Evolutionary conservation across 2,113 vertebrate genomes (phyloP).

Genomic region (Peromyscus leucopus): DNA sequence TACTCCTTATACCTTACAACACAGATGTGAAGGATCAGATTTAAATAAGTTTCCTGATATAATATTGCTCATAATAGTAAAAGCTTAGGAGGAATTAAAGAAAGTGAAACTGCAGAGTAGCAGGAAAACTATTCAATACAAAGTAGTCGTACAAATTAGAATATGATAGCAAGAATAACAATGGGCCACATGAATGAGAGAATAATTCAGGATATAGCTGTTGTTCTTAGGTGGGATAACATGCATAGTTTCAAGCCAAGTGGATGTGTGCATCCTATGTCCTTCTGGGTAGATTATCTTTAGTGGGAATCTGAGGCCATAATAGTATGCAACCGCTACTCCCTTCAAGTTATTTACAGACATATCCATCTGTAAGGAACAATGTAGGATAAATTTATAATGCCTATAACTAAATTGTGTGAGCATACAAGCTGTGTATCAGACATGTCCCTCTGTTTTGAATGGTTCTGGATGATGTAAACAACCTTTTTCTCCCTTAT

Average conservation of each 20-base stretch:
- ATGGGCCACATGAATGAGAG: neutral
- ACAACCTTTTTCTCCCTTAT: neutral
- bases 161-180: neutral
- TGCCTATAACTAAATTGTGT: neutral
- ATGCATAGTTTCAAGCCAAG: neutral
- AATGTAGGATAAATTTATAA: neutral
- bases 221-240: neutral
- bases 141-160: neutral
- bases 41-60: neutral
- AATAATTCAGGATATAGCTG: neutral
- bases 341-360: neutral
- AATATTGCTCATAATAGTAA: neutral
- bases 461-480: neutral
- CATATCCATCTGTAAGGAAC: neutral
- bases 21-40: neutral
- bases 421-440: too few species aligned
- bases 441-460: neutral
- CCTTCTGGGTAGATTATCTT: neutral
- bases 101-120: neutral
- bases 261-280: neutral
- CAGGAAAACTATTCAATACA: neutral
- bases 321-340: neutral
- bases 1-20: neutral
- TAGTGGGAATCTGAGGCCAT: neutral
- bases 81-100: neutral